Base-by-base conservation (phyloP, 53 echinoderm and acorn worm genomes). In the Paracentrotus lividus region DNA sequence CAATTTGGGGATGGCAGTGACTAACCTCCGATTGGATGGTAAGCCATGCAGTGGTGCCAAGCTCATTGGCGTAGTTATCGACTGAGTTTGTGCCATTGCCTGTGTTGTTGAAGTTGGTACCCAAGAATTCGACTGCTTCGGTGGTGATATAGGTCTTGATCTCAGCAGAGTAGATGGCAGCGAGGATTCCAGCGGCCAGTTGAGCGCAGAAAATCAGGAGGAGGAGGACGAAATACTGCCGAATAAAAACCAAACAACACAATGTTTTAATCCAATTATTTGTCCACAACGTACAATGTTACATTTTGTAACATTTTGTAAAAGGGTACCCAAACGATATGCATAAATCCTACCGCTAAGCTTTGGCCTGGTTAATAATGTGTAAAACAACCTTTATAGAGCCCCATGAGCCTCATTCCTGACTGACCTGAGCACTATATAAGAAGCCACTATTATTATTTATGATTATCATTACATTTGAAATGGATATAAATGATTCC, bases 191-290 rank as follows among this genome's bases (percentile, higher is more conserved):
- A 26, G 93, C 95, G 1, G 95, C 95, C 65, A 95, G 93, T 84
- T 95, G 95, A 8, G 95, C 95, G 42, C 93, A 95, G 95, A 95
- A 95, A 49, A 95, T 81, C 9, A 95, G 18, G 55, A 95, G 65
- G 14, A 95, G 55, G 42, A 95, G 27, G 65, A 84, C 52, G 84
- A 95, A 95, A 66, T 95, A 95, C 95, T 95, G 44, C 2, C n/a
- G n/a, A 56, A 90, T 27, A 88, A 53, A 61, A 65, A 26, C 8
- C 45, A 52, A 92, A 24, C 52, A 77, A 67, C 12, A 51, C 51
- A 51, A 51, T 51, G 51, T 51, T 8, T 8, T 51, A 8, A 8
- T 51, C 51, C 12, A 8, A 8, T 51, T 8, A 12, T 51, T 51
- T 12, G 12, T 51, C 7, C 12, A 51, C 51, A 51, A 51, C 12